These are phyloP conservation scores for Poecilia velifera DNA, from an alignment of 2,797 vertebrate species.

Conservation along the genomic window DNA sequence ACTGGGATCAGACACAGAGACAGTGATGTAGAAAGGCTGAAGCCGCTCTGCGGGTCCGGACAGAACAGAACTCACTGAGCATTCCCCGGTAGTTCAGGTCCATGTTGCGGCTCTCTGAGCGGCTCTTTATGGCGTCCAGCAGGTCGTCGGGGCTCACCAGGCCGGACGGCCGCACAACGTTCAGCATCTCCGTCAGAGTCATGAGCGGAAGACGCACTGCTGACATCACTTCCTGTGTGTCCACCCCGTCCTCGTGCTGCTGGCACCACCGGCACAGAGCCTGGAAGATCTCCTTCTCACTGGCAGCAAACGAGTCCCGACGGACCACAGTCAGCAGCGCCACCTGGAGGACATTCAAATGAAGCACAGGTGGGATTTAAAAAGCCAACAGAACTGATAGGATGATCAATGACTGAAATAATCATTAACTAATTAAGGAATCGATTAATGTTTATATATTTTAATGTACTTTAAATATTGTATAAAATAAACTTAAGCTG, in stretches of 20 bases:
- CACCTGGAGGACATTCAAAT: conserved; percentile 67
- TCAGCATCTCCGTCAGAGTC: conserved; percentile 95
- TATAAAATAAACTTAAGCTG: no score
- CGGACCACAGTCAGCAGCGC: conserved; percentile 90
- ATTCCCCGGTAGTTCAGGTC: conserved; percentile 98
- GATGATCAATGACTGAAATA: background rate
- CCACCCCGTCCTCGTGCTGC: conserved; percentile 85
- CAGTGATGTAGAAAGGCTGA: background rate
- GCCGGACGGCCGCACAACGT: conserved; percentile 92
- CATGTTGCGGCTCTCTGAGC: conserved; percentile 97
- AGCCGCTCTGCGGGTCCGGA: background rate
- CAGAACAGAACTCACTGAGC: conserved; percentile 87
- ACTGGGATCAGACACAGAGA: conserved; percentile 73
- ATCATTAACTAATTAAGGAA: background rate
- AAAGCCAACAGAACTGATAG: background rate
- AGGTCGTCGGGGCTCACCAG: conserved; percentile 94
- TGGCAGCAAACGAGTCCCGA: conserved; percentile 94
- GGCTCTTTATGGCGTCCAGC: conserved; percentile 96
- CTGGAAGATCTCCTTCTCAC: conserved; percentile 96
- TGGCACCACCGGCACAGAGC: conserved; percentile 94
- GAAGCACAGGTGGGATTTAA: background rate
- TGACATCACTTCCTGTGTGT: conserved; percentile 90
- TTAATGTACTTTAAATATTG: no score
- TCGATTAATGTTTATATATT: no score
- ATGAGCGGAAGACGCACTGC: conserved; percentile 94